Conservation (phyloP, 2,797 vertebrate species). For the Luscinia luscinia region DNA sequence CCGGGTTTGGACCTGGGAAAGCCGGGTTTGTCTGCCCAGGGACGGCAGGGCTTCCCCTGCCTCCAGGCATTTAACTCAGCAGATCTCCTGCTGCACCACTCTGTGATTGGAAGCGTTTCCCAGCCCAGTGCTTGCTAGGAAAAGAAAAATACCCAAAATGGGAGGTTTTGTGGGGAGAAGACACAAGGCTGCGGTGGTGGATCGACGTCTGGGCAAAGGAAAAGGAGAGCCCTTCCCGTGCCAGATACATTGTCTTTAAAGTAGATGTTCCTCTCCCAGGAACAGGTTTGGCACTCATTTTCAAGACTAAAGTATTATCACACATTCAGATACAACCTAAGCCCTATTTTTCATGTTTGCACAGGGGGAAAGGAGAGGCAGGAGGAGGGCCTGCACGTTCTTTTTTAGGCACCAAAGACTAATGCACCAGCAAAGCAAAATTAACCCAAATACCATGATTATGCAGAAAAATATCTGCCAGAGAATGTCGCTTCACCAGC, state of each 20-base stretch:
- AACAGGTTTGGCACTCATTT: background rate
- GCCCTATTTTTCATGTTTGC: background rate
- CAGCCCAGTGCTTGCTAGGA: background rate
- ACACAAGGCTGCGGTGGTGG: background rate
- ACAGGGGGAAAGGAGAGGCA: background rate
- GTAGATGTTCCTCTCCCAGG: background rate
- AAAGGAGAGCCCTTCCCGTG: background rate
- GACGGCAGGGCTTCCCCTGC: background rate
- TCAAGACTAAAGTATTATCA: background rate
- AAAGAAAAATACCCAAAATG: background rate
- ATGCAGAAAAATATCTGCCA: conserved; percentile 68
- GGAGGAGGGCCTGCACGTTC: background rate
- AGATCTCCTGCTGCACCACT: background rate
- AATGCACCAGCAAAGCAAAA: conserved; percentile 49
- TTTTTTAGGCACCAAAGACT: conserved; percentile 16
- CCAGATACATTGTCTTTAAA: background rate
- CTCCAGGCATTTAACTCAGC: background rate
- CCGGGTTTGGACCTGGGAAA: background rate
- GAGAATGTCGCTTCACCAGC: conserved; percentile 55
- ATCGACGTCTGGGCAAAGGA: background rate
- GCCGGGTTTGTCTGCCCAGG: background rate
- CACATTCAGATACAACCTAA: background rate
- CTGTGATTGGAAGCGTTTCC: background rate
- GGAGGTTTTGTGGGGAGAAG: background rate
- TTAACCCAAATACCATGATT: conserved; percentile 75